A percentile compares a stretch with the other conserved stretches of the same genome.
phyloP scores from a whole-genome alignment of 2,888 invertebrate genomes.

The Phragmatobia fuliginosa region DNA sequence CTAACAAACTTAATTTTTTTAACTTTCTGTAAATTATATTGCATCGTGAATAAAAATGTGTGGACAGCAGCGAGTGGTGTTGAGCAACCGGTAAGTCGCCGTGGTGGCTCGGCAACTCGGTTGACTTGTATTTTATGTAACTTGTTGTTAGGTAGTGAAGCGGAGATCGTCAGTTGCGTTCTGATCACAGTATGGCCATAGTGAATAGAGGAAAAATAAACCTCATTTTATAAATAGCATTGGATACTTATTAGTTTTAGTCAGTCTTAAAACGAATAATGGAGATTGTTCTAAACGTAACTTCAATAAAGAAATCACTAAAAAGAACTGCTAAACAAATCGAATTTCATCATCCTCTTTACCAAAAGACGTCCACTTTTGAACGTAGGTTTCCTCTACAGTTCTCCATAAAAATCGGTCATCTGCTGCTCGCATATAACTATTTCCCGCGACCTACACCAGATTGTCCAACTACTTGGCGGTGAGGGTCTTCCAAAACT shows the following conservation, averaged over 20 bases:
- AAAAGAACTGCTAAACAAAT: too few relatives aligned
- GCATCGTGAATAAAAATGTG: conserved; percentile 62
- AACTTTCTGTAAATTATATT: conserved; percentile 41
- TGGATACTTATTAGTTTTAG: conserved; percentile 1
- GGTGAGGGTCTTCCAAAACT: too few relatives aligned
- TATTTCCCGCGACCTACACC: too few relatives aligned
- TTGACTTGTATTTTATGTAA: conserved; percentile 79
- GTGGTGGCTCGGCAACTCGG: conserved; percentile 45
- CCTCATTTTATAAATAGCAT: conserved; percentile 39
- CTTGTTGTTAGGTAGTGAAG: conserved; percentile 60
- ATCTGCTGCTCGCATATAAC: too few relatives aligned
- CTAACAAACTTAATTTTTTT: too few relatives aligned
- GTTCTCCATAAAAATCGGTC: too few relatives aligned
- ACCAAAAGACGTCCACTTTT: too few relatives aligned
- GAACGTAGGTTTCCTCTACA: too few relatives aligned
- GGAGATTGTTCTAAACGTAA: background rate
- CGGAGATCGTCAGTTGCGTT: conserved; percentile 63
- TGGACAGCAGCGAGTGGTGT: conserved; percentile 52
- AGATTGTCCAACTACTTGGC: too few relatives aligned
- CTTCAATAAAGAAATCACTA: too few relatives aligned
- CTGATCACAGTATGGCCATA: conserved; percentile 49
- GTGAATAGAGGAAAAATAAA: conserved; percentile 56
- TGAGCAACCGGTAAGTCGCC: conserved; percentile 71
- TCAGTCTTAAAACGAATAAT: conserved; percentile 1
- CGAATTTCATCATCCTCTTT: too few relatives aligned